A percentile compares a stretch with the other conserved stretches of the same genome.
phyloP scores from a whole-genome alignment of 2,797 vertebrate species.

The Crocidura indochinensis region DNA sequence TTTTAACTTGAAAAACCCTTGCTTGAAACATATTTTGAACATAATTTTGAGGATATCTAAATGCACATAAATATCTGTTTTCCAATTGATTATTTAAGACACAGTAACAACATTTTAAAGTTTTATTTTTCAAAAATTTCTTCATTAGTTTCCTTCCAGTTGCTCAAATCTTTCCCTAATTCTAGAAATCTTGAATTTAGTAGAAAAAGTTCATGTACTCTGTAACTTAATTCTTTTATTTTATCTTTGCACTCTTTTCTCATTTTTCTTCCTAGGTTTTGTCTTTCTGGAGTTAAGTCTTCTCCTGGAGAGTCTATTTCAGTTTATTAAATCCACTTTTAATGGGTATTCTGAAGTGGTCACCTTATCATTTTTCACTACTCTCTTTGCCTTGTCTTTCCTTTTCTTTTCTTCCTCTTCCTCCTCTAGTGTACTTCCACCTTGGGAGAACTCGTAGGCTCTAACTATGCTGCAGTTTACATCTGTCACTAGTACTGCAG shows the following conservation, averaged over 20 bases:
- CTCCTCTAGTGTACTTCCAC: constrained; percentile 70
- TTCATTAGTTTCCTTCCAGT: neutral
- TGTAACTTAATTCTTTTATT: constrained; percentile 59
- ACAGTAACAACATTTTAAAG: constrained; percentile 4
- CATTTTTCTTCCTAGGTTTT: constrained; percentile 58
- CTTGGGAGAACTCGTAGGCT: constrained; percentile 69
- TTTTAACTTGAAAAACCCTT: constrained; percentile 50
- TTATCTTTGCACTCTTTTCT: constrained; percentile 26
- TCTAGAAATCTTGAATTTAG: constrained; percentile 11
- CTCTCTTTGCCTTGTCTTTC: constrained; percentile 55
- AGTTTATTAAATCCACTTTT: constrained; percentile 66
- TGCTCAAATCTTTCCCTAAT: neutral
- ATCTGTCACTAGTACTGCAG: constrained; percentile 83
- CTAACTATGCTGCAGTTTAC: constrained; percentile 68
- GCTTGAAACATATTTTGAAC: neutral
- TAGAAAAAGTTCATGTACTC: constrained; percentile 12
- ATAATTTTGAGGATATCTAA: constrained; percentile 18
- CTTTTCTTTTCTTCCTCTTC: constrained; percentile 67
- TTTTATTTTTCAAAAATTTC: constrained; percentile 14
- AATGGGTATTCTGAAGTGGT: constrained; percentile 40
- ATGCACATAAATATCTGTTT: constrained; percentile 5
- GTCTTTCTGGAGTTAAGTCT: constrained; percentile 46
- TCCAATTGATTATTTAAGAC: neutral
- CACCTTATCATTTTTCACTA: constrained; percentile 67
- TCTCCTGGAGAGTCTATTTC: constrained; percentile 31